Evolutionary conservation across 2,113 vertebrate genomes (phyloP).

Genomic region (Hypomesus transpacificus): DNA sequence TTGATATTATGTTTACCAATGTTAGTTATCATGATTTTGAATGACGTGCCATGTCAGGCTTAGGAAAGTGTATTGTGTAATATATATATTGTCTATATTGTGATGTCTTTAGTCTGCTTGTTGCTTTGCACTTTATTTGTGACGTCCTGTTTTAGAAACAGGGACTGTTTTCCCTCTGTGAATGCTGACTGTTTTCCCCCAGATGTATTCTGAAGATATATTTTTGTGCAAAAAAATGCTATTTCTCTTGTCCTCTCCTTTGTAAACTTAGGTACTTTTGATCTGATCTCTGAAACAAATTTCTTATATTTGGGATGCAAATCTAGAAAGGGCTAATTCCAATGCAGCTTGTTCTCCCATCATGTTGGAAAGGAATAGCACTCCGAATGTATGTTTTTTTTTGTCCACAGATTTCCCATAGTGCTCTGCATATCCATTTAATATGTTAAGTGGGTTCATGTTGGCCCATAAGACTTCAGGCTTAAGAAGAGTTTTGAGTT

Average conservation of each 20-base stretch:
- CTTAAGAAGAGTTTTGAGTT: no score
- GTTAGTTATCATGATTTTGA: constrained; percentile 20
- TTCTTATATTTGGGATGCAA: constrained; percentile 53
- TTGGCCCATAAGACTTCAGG: neutral
- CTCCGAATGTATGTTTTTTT: constrained; percentile 53
- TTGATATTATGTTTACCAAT: constrained; percentile 6
- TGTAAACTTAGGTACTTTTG: constrained; percentile 19
- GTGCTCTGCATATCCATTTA: neutral
- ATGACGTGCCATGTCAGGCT: constrained; percentile 41
- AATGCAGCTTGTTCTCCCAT: constrained; percentile 59
- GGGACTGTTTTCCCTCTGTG: constrained; percentile 65
- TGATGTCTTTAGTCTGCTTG: constrained; percentile 59
- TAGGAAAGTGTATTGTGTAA: constrained; percentile 41
- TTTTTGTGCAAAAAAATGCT: constrained; percentile 7
- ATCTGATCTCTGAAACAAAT: constrained; percentile 43
- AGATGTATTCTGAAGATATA: neutral
- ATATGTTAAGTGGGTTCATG: neutral
- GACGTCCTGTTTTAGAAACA: constrained; percentile 59
- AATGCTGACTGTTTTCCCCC: constrained; percentile 67
- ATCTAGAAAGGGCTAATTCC: constrained; percentile 70
- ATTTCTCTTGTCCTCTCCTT: constrained; percentile 33
- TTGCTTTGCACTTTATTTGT: constrained; percentile 72
- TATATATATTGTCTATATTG: constrained; percentile 19
- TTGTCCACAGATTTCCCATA: constrained; percentile 9
- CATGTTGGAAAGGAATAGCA: constrained; percentile 46